Base-by-base conservation (phyloP, 2,888 invertebrate genomes). In the Phaonia tiefii region DNA sequence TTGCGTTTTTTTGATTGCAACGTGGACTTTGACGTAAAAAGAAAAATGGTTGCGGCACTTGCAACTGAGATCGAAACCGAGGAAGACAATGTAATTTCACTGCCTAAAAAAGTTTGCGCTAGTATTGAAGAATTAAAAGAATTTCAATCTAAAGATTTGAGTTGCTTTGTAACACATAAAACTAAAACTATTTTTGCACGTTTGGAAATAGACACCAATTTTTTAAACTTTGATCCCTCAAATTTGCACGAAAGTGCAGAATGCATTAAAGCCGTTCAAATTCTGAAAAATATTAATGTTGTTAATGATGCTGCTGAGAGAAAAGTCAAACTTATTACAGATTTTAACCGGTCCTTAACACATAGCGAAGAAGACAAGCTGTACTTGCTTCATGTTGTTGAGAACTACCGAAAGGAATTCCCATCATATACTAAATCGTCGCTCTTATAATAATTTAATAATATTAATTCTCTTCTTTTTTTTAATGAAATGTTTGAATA, bases 101-200 rank as follows among this genome's bases (percentile, higher is more conserved):
- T 67, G 67, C 67, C 67, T 31, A 67, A 67, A 67, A 69, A 42
- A 54, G 54, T 69, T 69, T 69, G 69, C 69, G 69, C 69, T 67
- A 67, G 67, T 67, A 67, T 67, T 42, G 10, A 42, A 42, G 42
- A 42, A 42, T 42, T 42, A 42, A 69, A 69, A 69, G 69, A 69
- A 69, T 69, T 69, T 69, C 69, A 46, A 54, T 54, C 54, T 54
- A 54, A 54, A 54, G 54, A 22, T n/a, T n/a, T n/a, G n/a, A n/a
- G n/a, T n/a, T n/a, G n/a, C n/a, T n/a, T n/a, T n/a, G n/a, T n/a
- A n/a, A 22, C 20, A 54, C 54, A 54, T 54, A 54, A 54, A 54
- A 54, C 54, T 54, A 54, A 54, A 54, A 54, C 13, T 42, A 22
- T 54, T 54, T 54, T 54, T 54, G 54, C 54, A 54, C 54, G n/a